Evolutionary conservation across 2,113 vertebrate species (phyloP).

Genomic region (Pongo pygmaeus): DNA sequence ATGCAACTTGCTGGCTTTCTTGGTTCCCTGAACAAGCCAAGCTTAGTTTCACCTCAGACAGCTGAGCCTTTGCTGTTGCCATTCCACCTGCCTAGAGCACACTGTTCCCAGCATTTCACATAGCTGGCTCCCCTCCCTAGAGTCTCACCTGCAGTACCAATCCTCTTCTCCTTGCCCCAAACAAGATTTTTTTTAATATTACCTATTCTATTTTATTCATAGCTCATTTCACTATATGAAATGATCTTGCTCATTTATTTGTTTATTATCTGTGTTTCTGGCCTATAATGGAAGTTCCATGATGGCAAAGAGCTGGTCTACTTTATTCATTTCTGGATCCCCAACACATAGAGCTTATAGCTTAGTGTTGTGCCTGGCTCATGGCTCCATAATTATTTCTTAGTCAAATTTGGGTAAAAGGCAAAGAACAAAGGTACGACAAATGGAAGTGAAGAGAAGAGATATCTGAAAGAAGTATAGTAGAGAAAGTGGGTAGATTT

Average conservation of each 20-base stretch:
- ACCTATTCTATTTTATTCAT: constrained; percentile 30
- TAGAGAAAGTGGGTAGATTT: background rate
- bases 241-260: background rate
- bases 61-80: background rate
- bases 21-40: background rate
- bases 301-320: background rate
- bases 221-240: background rate
- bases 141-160: background rate
- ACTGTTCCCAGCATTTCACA: background rate
- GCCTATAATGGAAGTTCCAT: background rate
- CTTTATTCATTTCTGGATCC: background rate
- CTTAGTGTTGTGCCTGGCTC: background rate
- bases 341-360: background rate
- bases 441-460: background rate
- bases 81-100: background rate
- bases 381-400: background rate
- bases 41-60: background rate
- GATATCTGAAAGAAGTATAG: background rate
- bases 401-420: background rate
- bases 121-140: background rate
- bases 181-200: background rate
- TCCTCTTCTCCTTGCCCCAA: background rate
- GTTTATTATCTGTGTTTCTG: background rate
- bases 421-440: background rate
- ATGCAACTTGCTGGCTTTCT: background rate